phyloP scores from a whole-genome alignment of 1,140 invertebrate species.

The Ruditapes philippinarum region DNA sequence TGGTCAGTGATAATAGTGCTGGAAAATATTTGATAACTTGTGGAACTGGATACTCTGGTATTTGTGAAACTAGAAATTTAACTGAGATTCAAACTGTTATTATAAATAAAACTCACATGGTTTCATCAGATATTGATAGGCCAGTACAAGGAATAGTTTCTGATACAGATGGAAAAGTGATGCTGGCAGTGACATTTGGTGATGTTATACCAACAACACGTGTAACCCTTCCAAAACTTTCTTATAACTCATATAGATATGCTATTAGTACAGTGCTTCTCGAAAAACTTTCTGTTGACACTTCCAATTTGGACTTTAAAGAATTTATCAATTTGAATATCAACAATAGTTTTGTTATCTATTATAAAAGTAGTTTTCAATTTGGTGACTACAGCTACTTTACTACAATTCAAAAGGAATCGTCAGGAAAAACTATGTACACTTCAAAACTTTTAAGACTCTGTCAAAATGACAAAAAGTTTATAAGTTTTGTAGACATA shows the following conservation, averaged over 20 bases:
- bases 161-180: not conserved
- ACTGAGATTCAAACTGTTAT: not conserved
- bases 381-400: not conserved
- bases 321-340: no score
- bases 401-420: conserved; percentile 19
- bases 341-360: not conserved
- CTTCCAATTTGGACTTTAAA: no score
- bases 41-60: not conserved
- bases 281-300: not conserved
- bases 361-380: not conserved
- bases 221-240: not conserved
- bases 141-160: not conserved
- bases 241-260: not conserved
- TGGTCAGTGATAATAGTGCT: not conserved
- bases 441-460: not conserved
- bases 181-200: conserved; percentile 8
- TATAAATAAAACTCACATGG: not conserved
- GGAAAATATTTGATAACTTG: not conserved
- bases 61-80: not conserved
- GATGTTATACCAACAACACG: no score
- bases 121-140: not conserved
- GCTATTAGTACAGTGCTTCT: not conserved
- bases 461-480: conserved; percentile 5
- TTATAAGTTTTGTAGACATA: not conserved
- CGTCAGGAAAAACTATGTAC: not conserved